These are phyloP conservation scores for Rhinatrema bivittatum DNA, from an alignment of 2,797 vertebrate genomes.

Conservation along the genomic window DNA sequence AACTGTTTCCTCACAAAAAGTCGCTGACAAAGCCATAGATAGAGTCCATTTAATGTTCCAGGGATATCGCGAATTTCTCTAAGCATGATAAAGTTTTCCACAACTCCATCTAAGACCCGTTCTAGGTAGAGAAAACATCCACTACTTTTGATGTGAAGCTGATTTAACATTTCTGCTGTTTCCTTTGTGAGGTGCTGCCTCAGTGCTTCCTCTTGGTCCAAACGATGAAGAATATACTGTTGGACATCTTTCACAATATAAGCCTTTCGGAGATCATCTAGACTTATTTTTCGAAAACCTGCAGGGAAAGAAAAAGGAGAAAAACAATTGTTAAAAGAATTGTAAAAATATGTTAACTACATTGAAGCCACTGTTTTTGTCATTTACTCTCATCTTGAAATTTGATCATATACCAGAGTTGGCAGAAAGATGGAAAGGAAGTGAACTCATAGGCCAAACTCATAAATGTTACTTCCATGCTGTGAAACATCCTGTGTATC, in stretches of 20 bases:
- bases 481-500: too few species aligned
- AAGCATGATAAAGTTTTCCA: conserved; percentile 95
- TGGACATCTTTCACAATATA: conserved; percentile 98
- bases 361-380: too few species aligned
- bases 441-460: too few species aligned
- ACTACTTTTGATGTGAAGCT: conserved; percentile 98
- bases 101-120: conserved; percentile 91
- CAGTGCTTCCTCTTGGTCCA: conserved; percentile 94
- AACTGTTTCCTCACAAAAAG: conserved; percentile 98
- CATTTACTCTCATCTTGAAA: too few species aligned
- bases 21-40: conserved; percentile 97
- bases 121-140: conserved; percentile 97
- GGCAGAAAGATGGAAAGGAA: too few species aligned
- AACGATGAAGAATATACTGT: conserved; percentile 94
- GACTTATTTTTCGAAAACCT: conserved; percentile 97
- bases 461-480: too few species aligned
- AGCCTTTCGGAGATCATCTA: conserved; percentile 93
- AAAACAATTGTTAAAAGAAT: not conserved
- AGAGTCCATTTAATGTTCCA: conserved; percentile 92
- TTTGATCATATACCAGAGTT: too few species aligned
- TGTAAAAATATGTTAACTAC: too few species aligned
- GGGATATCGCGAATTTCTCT: conserved; percentile 97
- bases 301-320: conserved; percentile 14
- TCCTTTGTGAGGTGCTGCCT: conserved; percentile 97
- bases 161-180: conserved; percentile 96